Evolutionary conservation across 2,888 invertebrate genomes (phyloP).

Genomic region (Heliconius ethilla): DNA sequence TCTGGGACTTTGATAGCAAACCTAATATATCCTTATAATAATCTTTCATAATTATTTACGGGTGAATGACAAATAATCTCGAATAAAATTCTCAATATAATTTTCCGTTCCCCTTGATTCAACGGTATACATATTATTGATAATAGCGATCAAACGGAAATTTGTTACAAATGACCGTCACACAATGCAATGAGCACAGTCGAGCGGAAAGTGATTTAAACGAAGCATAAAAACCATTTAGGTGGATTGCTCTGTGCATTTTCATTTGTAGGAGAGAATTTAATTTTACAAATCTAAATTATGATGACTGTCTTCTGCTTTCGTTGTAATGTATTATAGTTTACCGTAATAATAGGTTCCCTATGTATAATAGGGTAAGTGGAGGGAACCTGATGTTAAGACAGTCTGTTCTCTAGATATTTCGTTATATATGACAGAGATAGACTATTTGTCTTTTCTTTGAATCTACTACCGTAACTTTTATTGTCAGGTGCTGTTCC

Average conservation of each 20-base stretch:
- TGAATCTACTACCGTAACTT: no score
- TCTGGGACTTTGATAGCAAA: no score
- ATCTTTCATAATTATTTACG: background rate
- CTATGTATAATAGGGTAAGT: background rate
- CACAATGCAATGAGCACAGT: conserved; percentile 23
- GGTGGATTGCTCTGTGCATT: conserved; percentile 24
- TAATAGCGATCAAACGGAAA: conserved; percentile 27
- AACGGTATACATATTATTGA: conserved; percentile 8
- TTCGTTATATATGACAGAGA: no score
- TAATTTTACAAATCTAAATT: conserved; percentile 19
- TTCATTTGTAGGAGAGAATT: conserved; percentile 28
- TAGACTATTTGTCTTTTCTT: no score
- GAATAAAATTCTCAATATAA: background rate
- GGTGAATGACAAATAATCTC: background rate
- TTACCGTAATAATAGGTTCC: background rate
- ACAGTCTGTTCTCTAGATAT: background rate
- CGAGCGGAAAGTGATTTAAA: conserved; percentile 33
- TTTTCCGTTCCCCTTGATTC: background rate
- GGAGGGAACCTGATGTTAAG: background rate
- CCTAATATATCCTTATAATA: no score
- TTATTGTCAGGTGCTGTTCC: no score
- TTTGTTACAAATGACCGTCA: conserved; percentile 26
- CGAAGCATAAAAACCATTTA: conserved; percentile 33
- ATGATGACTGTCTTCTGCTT: background rate
- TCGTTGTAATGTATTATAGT: background rate